phyloP scores from a whole-genome alignment of 2,888 invertebrate genomes.

The Endotricha flammealis region DNA sequence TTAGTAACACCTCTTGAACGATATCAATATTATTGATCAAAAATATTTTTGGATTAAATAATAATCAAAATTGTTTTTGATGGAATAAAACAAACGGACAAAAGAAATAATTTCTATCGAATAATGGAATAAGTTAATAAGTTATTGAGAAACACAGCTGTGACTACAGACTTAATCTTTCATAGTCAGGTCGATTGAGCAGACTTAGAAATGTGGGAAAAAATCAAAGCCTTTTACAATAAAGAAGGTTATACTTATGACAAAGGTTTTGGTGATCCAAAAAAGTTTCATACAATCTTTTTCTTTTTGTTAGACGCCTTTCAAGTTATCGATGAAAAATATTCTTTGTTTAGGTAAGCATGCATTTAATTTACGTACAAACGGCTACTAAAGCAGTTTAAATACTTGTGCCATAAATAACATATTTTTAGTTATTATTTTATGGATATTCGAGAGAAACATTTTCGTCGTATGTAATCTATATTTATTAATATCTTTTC shows the following conservation, averaged over 20 bases:
- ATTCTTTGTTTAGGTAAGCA: neutral
- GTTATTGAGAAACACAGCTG: neutral
- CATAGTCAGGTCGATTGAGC: neutral
- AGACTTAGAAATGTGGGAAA: neutral
- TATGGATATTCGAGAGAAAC: too few relatives aligned
- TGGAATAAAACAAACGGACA: too few relatives aligned
- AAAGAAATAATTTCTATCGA: constrained; percentile 2
- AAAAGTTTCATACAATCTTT: neutral
- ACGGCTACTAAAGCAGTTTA: neutral
- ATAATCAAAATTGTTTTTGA: too few relatives aligned
- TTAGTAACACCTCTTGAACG: too few relatives aligned
- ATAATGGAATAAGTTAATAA: neutral
- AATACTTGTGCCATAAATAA: neutral
- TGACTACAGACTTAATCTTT: neutral
- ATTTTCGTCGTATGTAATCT: too few relatives aligned
- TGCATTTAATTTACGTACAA: neutral
- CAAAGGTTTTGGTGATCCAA: neutral
- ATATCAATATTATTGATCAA: too few relatives aligned
- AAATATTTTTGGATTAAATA: too few relatives aligned
- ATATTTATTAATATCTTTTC: too few relatives aligned
- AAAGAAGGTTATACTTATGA: neutral
- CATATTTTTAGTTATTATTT: too few relatives aligned
- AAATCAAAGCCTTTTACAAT: neutral
- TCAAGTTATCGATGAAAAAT: neutral
- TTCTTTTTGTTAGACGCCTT: neutral